phyloP scores from a whole-genome alignment of 2,113 vertebrate species.

The Plestiodon gilberti region DNA sequence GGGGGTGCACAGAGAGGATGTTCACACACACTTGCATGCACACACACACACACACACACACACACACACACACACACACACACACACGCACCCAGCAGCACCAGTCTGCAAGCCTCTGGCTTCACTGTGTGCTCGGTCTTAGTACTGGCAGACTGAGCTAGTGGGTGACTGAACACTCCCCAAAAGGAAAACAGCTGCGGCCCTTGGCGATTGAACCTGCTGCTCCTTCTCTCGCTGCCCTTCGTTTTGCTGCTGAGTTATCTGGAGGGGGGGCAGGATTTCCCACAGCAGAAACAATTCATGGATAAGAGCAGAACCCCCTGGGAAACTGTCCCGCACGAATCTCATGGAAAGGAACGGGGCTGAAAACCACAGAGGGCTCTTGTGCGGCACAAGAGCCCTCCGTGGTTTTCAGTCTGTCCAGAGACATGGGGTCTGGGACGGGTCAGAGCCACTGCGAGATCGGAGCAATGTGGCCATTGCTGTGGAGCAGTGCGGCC shows the following conservation, averaged over 20 bases:
- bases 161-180: not conserved
- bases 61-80: not conserved
- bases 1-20: not conserved
- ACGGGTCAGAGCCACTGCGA: not conserved
- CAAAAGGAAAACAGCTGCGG: not conserved
- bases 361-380: too few species aligned
- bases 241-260: not conserved
- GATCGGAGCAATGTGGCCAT: not conserved
- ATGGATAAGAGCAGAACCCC: not conserved
- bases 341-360: not conserved
- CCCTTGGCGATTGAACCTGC: not conserved
- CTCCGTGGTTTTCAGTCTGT: not conserved
- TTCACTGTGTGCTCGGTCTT: not conserved
- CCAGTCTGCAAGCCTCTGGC: not conserved
- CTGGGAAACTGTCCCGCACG: not conserved
- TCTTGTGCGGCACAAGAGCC: not conserved
- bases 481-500: too few species aligned
- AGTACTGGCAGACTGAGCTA: accelerated
- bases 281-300: not conserved
- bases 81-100: not conserved
- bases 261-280: not conserved
- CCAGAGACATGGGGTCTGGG: not conserved
- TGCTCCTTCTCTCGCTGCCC: not conserved
- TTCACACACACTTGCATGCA: not conserved
- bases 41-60: not conserved